Conservation (phyloP, 2,113 vertebrate species). For the Charadrius vociferus region DNA sequence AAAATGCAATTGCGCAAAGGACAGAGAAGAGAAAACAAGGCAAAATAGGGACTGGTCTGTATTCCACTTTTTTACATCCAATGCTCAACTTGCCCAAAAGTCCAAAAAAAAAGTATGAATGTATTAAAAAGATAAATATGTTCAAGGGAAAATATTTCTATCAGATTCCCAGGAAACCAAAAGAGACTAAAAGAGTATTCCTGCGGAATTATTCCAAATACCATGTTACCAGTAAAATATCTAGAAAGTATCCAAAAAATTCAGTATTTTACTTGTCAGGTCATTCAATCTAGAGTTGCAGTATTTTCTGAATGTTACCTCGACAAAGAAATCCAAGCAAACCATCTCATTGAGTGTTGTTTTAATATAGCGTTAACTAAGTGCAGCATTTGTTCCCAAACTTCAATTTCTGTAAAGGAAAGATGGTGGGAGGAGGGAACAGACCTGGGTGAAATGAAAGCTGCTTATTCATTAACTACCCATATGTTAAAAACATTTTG, state of each 20-base stretch:
- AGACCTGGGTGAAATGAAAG: background rate
- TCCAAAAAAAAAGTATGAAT: background rate
- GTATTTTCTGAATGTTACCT: background rate
- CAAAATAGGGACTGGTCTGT: background rate
- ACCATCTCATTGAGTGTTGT: background rate
- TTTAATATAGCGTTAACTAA: background rate
- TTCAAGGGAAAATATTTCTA: background rate
- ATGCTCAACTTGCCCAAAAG: background rate
- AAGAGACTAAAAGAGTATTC: background rate
- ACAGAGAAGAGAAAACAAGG: background rate
- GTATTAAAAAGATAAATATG: background rate
- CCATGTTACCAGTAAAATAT: background rate
- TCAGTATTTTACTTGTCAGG: background rate
- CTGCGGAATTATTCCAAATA: background rate
- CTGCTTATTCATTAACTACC: conserved; percentile 47
- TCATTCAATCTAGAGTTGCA: background rate
- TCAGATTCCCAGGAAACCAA: background rate
- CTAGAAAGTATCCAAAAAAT: background rate
- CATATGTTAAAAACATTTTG: conserved; percentile 50
- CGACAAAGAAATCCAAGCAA: background rate
- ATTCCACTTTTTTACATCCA: background rate
- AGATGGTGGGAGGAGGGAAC: conserved; percentile 35
- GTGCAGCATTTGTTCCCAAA: background rate
- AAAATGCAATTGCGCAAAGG: background rate
- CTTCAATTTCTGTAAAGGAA: background rate